Conservation (phyloP, 1,140 invertebrate genomes). For the Yoshiicerus persimilis region DNA sequence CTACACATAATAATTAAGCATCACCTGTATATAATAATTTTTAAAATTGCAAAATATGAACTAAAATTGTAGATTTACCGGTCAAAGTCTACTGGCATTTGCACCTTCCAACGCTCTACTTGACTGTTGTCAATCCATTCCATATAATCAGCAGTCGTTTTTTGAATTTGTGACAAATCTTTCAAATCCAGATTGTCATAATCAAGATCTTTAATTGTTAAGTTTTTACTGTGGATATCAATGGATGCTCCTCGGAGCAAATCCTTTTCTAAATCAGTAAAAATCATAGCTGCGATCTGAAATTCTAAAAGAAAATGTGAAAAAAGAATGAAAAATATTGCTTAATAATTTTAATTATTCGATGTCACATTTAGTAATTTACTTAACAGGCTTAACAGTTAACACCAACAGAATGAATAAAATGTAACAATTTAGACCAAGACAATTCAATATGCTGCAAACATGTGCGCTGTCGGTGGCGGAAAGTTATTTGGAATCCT, state of each 20-base stretch:
- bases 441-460: too few species aligned
- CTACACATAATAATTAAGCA: neutral
- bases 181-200: neutral
- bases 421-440: too few species aligned
- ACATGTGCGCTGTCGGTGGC: too few species aligned
- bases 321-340: too few species aligned
- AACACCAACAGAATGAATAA: too few species aligned
- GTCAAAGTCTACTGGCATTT: neutral
- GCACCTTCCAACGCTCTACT: neutral
- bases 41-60: neutral
- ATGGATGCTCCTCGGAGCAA: neutral
- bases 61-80: neutral
- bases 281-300: too few species aligned
- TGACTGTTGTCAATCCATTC: neutral
- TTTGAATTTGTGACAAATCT: neutral
- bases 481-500: too few species aligned
- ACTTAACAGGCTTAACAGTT: too few species aligned
- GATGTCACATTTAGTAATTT: too few species aligned
- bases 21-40: neutral
- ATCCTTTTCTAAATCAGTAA: neutral
- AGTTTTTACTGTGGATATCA: neutral
- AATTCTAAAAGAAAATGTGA: too few species aligned
- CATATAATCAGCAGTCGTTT: neutral
- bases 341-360: too few species aligned
- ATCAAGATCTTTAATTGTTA: neutral